Percentiles rank a stretch among this genome's conserved stretches.
phyloP scores from a whole-genome alignment of 2,113 vertebrate species.

The Mormoops blainvillei region DNA sequence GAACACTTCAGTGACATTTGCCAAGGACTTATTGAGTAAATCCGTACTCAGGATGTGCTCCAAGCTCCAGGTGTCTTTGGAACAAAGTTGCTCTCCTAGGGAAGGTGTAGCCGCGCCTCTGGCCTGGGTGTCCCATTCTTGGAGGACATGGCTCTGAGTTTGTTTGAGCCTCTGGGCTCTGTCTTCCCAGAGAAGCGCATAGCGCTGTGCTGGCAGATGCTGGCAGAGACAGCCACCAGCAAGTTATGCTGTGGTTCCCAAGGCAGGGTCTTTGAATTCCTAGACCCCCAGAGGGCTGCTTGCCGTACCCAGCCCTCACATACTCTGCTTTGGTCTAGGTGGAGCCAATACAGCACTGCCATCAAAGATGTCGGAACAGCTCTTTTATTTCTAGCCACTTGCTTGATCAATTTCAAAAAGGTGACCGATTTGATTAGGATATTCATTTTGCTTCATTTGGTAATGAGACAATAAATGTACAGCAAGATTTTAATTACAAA shows the following conservation, averaged over 20 bases:
- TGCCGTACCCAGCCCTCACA: not conserved
- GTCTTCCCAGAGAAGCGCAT: not conserved
- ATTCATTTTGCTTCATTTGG: not conserved
- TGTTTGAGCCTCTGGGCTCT: not conserved
- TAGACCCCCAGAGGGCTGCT: not conserved
- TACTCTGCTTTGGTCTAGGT: not conserved
- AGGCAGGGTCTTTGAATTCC: not conserved
- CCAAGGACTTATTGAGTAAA: not conserved
- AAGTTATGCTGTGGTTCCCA: not conserved
- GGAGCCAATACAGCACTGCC: not conserved
- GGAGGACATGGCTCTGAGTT: not conserved
- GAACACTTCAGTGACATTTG: not conserved
- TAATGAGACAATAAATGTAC: not conserved
- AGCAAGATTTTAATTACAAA: not conserved
- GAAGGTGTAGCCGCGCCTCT: not conserved
- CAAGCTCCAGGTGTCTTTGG: not conserved
- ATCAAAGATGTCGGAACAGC: not conserved
- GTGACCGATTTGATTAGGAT: not conserved
- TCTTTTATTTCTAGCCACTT: not conserved
- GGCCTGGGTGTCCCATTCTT: not conserved
- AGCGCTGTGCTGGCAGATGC: not conserved
- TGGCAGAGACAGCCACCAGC: not conserved
- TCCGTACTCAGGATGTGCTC: not conserved
- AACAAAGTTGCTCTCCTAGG: not conserved
- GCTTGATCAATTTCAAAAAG: not conserved